Evolutionary conservation across 2,113 vertebrate species (phyloP).

Genomic region (Gadus chalcogrammus): DNA sequence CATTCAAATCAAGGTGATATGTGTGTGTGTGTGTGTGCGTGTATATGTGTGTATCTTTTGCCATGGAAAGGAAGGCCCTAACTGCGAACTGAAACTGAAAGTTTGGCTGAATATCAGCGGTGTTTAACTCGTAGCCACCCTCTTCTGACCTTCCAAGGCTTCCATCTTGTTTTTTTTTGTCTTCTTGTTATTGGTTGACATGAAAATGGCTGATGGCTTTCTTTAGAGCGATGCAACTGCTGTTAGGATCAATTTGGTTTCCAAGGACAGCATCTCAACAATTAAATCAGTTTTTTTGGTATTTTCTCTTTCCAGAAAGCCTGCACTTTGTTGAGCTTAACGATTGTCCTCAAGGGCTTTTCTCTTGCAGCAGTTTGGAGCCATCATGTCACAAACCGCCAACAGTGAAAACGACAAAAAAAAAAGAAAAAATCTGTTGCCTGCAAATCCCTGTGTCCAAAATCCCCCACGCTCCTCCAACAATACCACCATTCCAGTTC

Average conservation of each 20-base stretch:
- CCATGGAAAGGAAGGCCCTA: too few species aligned
- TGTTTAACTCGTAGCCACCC: too few species aligned
- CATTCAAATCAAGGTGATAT: too few species aligned
- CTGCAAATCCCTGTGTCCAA: slow-evolving; percentile 49
- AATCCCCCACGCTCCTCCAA: slow-evolving; percentile 62
- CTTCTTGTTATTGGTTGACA: slow-evolving; percentile 18
- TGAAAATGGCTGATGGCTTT: slow-evolving; percentile 25
- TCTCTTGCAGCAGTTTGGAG: slow-evolving; percentile 30
- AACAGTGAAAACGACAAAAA: slow-evolving; percentile 56
- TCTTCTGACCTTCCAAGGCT: too few species aligned
- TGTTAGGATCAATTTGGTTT: slow-evolving; percentile 34
- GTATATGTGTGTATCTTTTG: too few species aligned
- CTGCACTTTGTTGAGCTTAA: slow-evolving; percentile 18
- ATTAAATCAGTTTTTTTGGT: neutral
- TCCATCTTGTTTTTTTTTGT: neutral
- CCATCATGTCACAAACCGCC: slow-evolving; percentile 43
- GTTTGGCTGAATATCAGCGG: too few species aligned
- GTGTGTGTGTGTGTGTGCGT: too few species aligned
- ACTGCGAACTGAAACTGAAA: too few species aligned
- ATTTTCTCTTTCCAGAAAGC: neutral
- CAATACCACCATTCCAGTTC: slow-evolving; percentile 48
- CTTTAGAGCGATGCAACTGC: slow-evolving; percentile 34
- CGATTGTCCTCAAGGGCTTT: slow-evolving; percentile 39
- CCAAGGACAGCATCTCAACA: slow-evolving; percentile 10
- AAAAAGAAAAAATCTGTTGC: slow-evolving; percentile 36